These are phyloP conservation scores for Choloepus didactylus DNA, from an alignment of 2,797 vertebrate species.

Conservation along the genomic window DNA sequence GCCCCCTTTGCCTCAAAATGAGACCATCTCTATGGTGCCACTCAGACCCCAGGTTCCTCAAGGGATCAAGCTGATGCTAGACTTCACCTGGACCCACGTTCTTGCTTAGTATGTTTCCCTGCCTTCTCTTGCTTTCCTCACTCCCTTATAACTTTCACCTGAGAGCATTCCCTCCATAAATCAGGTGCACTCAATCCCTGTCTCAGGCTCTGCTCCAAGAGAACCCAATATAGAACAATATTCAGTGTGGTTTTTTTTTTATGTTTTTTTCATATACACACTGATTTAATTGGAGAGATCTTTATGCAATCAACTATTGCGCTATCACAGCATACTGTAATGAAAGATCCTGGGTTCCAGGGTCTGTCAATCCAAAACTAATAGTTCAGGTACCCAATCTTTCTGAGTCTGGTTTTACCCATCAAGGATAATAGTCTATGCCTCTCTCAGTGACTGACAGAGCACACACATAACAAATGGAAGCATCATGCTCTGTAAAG, in stretches of 20 bases:
- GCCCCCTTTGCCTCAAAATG: background rate
- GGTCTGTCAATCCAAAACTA: background rate
- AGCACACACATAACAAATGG: background rate
- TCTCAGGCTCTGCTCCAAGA: background rate
- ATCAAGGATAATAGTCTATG: background rate
- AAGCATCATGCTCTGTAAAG: background rate
- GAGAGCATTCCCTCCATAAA: background rate
- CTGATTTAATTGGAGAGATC: background rate
- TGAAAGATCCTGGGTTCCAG: background rate
- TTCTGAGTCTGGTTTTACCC: background rate
- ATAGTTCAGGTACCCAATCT: background rate
- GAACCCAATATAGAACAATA: constrained; percentile 1
- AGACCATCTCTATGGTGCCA: background rate
- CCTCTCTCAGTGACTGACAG: background rate
- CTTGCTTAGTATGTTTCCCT: background rate
- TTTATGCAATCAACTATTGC: background rate
- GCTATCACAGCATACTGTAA: background rate
- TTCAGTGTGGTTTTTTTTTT: background rate
- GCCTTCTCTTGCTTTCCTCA: background rate
- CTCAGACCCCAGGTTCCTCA: background rate
- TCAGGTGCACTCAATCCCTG: background rate
- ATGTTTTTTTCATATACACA: background rate
- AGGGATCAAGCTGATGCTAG: background rate
- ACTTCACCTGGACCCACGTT: background rate
- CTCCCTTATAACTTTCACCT: background rate